Conservation (phyloP, 2,113 vertebrate species). For the Ranitomeya variabilis region DNA sequence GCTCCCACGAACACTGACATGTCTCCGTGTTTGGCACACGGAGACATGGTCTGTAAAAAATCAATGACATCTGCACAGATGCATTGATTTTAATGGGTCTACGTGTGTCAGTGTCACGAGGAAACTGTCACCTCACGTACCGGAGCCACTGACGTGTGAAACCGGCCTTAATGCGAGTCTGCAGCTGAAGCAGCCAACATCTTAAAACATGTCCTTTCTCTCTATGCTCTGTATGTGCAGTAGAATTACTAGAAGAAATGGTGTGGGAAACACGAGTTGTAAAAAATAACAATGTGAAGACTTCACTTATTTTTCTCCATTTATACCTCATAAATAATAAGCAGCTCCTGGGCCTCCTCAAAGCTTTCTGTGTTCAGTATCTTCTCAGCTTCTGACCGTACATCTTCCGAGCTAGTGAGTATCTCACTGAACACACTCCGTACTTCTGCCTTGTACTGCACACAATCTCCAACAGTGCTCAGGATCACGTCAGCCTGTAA, state of each 20-base stretch:
- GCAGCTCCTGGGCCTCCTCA: slow-evolving; percentile 84
- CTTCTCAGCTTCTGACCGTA: slow-evolving; percentile 76
- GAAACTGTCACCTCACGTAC: too few species aligned
- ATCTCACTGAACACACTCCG: slow-evolving; percentile 79
- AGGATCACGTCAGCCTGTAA: slow-evolving; percentile 80
- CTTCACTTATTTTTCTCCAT: neutral
- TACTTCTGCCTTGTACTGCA: slow-evolving; percentile 82
- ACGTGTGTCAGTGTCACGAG: too few species aligned
- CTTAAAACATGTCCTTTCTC: neutral
- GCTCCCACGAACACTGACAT: too few species aligned
- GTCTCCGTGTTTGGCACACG: too few species aligned
- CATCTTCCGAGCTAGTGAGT: slow-evolving; percentile 77
- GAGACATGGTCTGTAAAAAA: too few species aligned
- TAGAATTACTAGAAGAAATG: neutral
- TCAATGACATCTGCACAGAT: too few species aligned
- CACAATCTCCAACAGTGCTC: slow-evolving; percentile 75
- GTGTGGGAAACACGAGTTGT: neutral
- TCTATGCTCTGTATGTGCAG: neutral
- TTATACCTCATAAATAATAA: slow-evolving; percentile 87
- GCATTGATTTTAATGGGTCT: too few species aligned
- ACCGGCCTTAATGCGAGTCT: too few species aligned
- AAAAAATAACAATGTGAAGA: neutral
- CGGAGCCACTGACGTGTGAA: too few species aligned
- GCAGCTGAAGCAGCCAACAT: neutral
- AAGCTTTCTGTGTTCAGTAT: slow-evolving; percentile 83